A percentile compares a stretch with the other conserved stretches of the same genome.
phyloP scores from a whole-genome alignment of 2,113 vertebrate genomes.

The Gallinago undulata region DNA sequence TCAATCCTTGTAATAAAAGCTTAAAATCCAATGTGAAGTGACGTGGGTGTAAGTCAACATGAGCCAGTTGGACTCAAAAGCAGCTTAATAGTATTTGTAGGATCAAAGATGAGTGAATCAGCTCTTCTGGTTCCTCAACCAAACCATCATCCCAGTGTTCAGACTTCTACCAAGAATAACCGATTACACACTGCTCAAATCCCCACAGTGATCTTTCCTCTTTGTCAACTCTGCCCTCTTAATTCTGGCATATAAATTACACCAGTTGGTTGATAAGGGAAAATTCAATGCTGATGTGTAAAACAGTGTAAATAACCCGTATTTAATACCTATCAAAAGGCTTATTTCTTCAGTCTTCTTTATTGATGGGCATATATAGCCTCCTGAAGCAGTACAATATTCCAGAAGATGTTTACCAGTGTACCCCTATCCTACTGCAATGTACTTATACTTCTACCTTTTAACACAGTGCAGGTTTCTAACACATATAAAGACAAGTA shows the following conservation, averaged over 20 bases:
- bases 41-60: neutral
- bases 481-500: neutral
- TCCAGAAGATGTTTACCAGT: neutral
- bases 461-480: neutral
- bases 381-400: neutral
- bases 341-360: neutral
- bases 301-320: neutral
- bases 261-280: neutral
- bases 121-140: neutral
- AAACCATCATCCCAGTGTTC: neutral
- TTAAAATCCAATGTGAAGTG: neutral
- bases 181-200: neutral
- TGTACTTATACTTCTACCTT: neutral
- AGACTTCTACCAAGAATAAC: neutral
- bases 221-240: neutral
- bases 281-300: neutral
- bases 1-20: constrained; percentile 17
- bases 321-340: neutral
- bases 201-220: neutral
- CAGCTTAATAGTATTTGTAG: neutral
- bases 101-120: neutral
- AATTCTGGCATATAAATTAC: neutral
- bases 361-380: neutral
- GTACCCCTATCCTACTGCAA: neutral
- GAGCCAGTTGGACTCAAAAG: neutral